These are phyloP conservation scores for Crocodylus rhombifer DNA, from an alignment of 2,797 vertebrate genomes.

Conservation along the genomic window DNA sequence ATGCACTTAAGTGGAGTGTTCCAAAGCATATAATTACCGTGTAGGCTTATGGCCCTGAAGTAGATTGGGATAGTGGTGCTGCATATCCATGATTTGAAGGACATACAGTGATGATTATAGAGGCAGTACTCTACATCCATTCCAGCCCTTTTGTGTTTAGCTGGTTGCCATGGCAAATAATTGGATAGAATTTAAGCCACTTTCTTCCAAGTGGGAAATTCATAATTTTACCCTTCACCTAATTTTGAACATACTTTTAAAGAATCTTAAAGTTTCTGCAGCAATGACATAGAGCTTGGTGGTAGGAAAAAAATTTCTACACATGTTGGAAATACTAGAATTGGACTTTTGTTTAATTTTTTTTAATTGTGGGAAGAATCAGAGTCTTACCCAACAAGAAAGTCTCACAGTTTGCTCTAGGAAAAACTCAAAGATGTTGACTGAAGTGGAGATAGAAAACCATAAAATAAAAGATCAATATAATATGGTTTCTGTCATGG, in stretches of 20 bases:
- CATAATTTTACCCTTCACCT: conserved; percentile 88
- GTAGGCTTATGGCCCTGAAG: conserved; percentile 93
- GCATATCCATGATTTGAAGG: conserved; percentile 91
- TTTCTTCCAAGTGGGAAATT: conserved; percentile 93
- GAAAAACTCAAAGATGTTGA: background rate
- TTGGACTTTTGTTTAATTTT: background rate
- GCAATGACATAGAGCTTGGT: conserved; percentile 71
- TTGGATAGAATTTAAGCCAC: conserved; percentile 95
- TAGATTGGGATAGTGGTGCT: conserved; percentile 89
- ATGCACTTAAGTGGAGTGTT: conserved; percentile 94
- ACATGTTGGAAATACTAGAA: background rate
- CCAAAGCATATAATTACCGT: conserved; percentile 91
- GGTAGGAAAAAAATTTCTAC: conserved; percentile 58
- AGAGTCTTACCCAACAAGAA: background rate
- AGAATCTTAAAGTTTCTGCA: conserved; percentile 85
- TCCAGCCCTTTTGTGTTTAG: conserved; percentile 91
- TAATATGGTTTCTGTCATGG: background rate
- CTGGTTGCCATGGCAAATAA: conserved; percentile 95
- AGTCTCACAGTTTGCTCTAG: background rate
- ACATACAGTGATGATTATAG: conserved; percentile 89
- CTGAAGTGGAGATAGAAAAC: background rate
- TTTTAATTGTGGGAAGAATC: background rate
- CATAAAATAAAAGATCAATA: background rate
- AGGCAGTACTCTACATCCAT: conserved; percentile 88
- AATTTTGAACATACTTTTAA: conserved; percentile 88